These are phyloP conservation scores for Drosophila santomea DNA, from an alignment of 1,140 invertebrate species.

Conservation along the genomic window DNA sequence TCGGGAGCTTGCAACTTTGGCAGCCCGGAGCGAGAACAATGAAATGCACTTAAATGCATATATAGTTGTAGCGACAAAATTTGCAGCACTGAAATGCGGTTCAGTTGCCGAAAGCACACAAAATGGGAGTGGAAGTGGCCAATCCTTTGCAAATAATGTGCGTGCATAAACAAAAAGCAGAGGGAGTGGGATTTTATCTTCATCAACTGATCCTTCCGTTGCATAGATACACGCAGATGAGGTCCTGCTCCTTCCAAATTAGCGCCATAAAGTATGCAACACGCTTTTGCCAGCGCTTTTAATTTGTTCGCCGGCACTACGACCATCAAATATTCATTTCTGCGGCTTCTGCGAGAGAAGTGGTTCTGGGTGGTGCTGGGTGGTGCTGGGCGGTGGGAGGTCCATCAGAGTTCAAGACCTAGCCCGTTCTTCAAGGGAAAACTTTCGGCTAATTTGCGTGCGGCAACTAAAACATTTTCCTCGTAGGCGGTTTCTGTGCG, in stretches of 20 bases:
- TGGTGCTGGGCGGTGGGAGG: conserved; percentile 3
- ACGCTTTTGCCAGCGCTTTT: conserved; percentile 72
- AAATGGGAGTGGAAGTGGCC: conserved; percentile 7
- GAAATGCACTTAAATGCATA: conserved; percentile 82
- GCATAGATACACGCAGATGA: conserved; percentile 19
- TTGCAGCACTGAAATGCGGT: conserved; percentile 72
- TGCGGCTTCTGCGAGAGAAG: conserved; percentile 6
- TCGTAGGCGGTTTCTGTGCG: conserved; percentile 45
- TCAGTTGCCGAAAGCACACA: conserved; percentile 24
- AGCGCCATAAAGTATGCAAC: conserved; percentile 81
- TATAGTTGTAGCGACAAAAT: conserved; percentile 77
- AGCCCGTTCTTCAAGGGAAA: conserved; percentile 34
- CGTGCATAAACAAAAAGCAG: conserved; percentile 72
- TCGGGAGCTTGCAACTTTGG: conserved; percentile 11
- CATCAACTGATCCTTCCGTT: conserved; percentile 48
- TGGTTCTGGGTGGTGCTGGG: neutral
- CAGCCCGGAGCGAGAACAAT: conserved; percentile 34
- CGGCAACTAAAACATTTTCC: conserved; percentile 72
- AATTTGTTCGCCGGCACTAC: conserved; percentile 64
- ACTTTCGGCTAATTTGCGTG: conserved; percentile 75
- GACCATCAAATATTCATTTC: conserved; percentile 78
- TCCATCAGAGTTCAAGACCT: conserved; percentile 49
- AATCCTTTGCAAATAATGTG: conserved; percentile 74
- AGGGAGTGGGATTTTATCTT: conserved; percentile 44
- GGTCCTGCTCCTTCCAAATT: conserved; percentile 51